Base-by-base conservation (phyloP, 53 echinoderm and acorn worm species). In the Temnopleurus reevesii region DNA sequence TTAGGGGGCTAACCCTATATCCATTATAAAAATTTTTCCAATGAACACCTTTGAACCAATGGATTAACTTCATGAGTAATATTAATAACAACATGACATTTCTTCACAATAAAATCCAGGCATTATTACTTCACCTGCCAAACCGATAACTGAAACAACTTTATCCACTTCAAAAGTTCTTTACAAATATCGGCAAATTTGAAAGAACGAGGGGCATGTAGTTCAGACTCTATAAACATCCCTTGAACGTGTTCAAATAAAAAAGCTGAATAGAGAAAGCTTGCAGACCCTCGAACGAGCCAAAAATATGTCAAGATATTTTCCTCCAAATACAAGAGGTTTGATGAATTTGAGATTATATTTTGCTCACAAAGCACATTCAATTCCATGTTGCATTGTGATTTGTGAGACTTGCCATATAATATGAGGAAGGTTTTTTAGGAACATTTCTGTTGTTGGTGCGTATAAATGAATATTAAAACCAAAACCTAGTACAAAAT, bases 111-210 rank as follows among this genome's bases (percentile, higher is more conserved):
- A 64, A 31, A 64, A 64, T 64, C 5, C 34, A 28, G 8, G 60
- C 26, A 64, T n/a, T n/a, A n/a, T n/a, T n/a, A 33, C 17, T 64
- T 31, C 41, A 66, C 38, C 66, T 66, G 66, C 38, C 66, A n/a
- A 38, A 66, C 19, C 38, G 8, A 19, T 8, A 18, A 18, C 66
- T 66, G 41, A 36, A 66, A 38, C 7, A 19, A 66, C 33, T 66
- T 66, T 38, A 66, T 66, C 38, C 41, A 64, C 64, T 64, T 64
- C 64, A 64, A 64, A 55, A 64, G 31, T 15, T 64, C 64, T 64
- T 64, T 64, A 3, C 64, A 64, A n/a, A 19, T 65, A 9, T 65
- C n/a, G 3, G n/a, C 41, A 71, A 71, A 56, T 21, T 41, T 71
- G 36, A 19, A 5, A 38, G 38, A 41, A n/a, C n/a, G n/a, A n/a